Evolutionary conservation across 1,140 invertebrate species (phyloP).

Genomic region (Drosophila nebulosa): DNA sequence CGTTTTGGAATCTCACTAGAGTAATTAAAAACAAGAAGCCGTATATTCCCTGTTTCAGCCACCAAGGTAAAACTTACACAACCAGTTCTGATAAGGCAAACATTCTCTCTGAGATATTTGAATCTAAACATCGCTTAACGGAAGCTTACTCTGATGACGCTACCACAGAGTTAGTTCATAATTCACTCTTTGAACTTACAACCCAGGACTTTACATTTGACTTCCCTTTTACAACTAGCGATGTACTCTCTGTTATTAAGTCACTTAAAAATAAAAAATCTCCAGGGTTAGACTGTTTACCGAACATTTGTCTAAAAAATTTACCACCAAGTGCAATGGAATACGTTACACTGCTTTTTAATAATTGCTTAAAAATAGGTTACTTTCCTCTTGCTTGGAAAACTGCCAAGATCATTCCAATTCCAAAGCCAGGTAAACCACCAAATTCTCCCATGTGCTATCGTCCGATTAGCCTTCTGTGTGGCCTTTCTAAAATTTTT

Average conservation of each 20-base stretch:
- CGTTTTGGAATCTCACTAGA: conserved; percentile 14
- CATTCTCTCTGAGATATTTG: conserved; percentile 3
- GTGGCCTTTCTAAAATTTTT: not conserved
- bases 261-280: not conserved
- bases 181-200: not conserved
- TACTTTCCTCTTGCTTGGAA: not conserved
- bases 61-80: not conserved
- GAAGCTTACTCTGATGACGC: not conserved
- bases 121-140: conserved; percentile 8
- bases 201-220: not conserved
- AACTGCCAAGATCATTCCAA: conserved; percentile 1
- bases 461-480: not conserved
- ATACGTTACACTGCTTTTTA: not conserved
- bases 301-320: not conserved
- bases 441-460: not conserved
- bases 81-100: not conserved
- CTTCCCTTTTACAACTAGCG: not conserved
- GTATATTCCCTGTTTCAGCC: not conserved
- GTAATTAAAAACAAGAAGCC: conserved; percentile 13
- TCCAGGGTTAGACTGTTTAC: not conserved
- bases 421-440: not conserved
- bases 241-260: not conserved
- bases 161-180: not conserved
- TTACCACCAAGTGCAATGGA: not conserved
- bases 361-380: not conserved